These are phyloP conservation scores for Myopa testacea DNA, from an alignment of 2,888 invertebrate genomes.

Conservation along the genomic window DNA sequence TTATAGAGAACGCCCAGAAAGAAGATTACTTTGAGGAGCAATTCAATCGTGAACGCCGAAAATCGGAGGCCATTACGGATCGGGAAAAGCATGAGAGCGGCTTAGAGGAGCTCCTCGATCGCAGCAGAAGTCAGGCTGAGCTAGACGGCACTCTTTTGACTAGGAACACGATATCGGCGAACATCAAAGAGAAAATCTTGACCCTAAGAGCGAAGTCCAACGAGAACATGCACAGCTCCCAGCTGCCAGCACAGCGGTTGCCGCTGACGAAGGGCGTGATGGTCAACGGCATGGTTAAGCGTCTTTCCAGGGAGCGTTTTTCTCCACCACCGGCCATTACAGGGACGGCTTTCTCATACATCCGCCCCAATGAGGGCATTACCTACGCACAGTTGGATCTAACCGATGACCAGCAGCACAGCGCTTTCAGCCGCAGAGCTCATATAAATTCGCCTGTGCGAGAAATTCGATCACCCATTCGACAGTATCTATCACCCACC, in stretches of 20 bases:
- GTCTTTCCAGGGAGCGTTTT: conserved; percentile 78
- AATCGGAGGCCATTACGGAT: conserved; percentile 64
- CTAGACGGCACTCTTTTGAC: conserved; percentile 69
- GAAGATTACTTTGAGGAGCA: conserved; percentile 73
- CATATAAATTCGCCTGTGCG: conserved; percentile 33
- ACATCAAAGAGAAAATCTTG: conserved; percentile 60
- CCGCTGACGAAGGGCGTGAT: conserved; percentile 78
- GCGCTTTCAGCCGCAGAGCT: conserved; percentile 17
- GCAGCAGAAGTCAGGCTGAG: conserved; percentile 58
- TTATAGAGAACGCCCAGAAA: conserved; percentile 80
- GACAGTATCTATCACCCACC: neutral
- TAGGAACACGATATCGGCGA: conserved; percentile 68
- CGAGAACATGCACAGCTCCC: conserved; percentile 79
- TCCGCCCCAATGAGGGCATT: conserved; percentile 74
- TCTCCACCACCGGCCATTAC: conserved; percentile 78
- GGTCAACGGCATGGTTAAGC: conserved; percentile 82
- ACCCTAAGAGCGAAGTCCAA: conserved; percentile 67
- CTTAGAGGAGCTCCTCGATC: conserved; percentile 57
- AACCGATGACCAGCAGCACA: conserved; percentile 53
- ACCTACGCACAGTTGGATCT: conserved; percentile 81
- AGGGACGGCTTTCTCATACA: conserved; percentile 86
- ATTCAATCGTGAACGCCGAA: conserved; percentile 60
- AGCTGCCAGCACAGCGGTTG: conserved; percentile 76
- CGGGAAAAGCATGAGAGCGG: conserved; percentile 64
- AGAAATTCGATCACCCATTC: conserved; percentile 46